Evolutionary conservation across 2,113 vertebrate species (phyloP), one percentile per base, ranked within the genome.

Genomic region (Calyptomena viridis): DNA sequence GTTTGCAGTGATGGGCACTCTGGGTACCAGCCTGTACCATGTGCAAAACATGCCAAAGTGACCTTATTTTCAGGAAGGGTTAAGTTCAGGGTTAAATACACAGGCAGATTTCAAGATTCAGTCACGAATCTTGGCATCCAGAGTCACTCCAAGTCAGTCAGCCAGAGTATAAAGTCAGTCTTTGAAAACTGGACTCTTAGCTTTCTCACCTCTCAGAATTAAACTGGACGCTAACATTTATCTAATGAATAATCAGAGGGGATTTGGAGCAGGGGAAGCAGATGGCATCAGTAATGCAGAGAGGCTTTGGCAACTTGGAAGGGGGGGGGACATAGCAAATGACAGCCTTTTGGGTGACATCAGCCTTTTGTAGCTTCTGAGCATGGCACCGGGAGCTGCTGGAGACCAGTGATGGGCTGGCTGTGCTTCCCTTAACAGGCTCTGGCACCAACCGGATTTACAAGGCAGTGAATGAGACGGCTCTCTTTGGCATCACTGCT

Each of bases 351-450:
- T n/a, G 46, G 42, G 49, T 59, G n/a, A 16, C 27, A 1, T 2
- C 58, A n/a, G n/a, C n/a, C n/a, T n/a, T n/a, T n/a, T 62, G 64
- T 46, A 85, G n/a, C 49, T 77, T 27, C 39, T 4, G 4, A 80
- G 10, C 3, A 7, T 0, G 1, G 31, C 21, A 47, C 39, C 0
- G 0, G 37, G 28, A 58, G 11, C 66, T 76, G 59, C 56, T 56
- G 31, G 50, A n/a, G 31, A 35, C 33, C 0, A 2, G 52, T 89
- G 66, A 93, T 1, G 11, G 25, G 24, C 42, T 72, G 71, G 28
- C 49, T 94, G 64, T 92, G 50, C 47, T 88, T 81, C 14, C 47
- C 12, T 73, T 74, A 5, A 7, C 78, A 97, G 97, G 74, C 25
- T 64, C 67, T 4, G 3, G 4, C 15, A 35, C 47, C 67, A 59